phyloP scores from a whole-genome alignment of 2,888 invertebrate genomes.

The Leptinotarsa juncta region DNA sequence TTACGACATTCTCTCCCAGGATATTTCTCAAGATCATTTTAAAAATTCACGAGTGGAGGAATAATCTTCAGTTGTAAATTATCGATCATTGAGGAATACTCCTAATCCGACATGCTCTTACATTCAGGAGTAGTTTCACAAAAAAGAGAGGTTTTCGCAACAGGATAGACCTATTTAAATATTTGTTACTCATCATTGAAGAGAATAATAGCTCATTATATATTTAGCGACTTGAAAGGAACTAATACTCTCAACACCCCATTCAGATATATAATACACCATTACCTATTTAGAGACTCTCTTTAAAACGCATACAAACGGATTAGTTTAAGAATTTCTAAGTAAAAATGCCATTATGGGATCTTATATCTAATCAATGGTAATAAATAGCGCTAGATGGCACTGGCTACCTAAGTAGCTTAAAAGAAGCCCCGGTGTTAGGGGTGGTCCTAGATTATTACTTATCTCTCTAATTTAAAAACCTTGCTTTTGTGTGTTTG shows the following conservation, averaged over 20 bases:
- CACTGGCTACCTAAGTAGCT: slow-evolving; percentile 45
- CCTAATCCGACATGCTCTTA: neutral
- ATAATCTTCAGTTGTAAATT: neutral
- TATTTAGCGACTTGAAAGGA: slow-evolving; percentile 17
- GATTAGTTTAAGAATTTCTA: slow-evolving; percentile 14
- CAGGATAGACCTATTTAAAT: slow-evolving; percentile 21
- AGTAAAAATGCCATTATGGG: slow-evolving; percentile 14
- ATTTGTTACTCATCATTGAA: slow-evolving; percentile 35
- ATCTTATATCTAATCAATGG: slow-evolving; percentile 31
- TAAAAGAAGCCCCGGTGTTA: slow-evolving; percentile 39
- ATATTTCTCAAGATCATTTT: neutral
- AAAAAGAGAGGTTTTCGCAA: neutral
- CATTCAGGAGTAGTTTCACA: neutral
- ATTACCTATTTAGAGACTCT: slow-evolving; percentile 22
- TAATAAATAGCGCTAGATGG: slow-evolving; percentile 38
- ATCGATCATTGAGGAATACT: neutral
- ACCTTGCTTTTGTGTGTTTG: slow-evolving; percentile 44
- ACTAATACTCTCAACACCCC: slow-evolving; percentile 4
- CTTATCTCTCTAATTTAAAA: slow-evolving; percentile 47
- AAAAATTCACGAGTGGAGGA: neutral
- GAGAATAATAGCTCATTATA: slow-evolving; percentile 38
- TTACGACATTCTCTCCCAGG: too few relatives aligned
- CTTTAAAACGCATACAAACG: slow-evolving; percentile 15
- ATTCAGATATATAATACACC: slow-evolving; percentile 14
- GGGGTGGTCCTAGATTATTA: slow-evolving; percentile 45